These are phyloP conservation scores for Gnathonemus longibarbis DNA, from an alignment of 2,113 vertebrate genomes.

Conservation along the genomic window DNA sequence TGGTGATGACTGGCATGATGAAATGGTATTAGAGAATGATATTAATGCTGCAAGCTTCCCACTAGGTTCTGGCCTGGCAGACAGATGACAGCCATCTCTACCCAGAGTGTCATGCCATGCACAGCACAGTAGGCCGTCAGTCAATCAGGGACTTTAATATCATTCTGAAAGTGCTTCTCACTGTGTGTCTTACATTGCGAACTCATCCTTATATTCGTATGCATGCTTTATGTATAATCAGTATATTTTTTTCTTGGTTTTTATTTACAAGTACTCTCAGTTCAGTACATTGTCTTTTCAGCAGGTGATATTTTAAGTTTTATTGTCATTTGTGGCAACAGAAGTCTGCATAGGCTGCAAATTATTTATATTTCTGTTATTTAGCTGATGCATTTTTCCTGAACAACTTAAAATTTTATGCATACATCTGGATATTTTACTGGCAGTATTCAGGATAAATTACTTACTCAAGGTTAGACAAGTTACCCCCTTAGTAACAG, in stretches of 20 bases:
- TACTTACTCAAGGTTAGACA: not conserved
- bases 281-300: not conserved
- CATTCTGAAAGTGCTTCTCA: not conserved
- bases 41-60: not conserved
- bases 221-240: not conserved
- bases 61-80: not conserved
- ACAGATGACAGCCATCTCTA: not conserved
- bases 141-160: not conserved
- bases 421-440: not conserved
- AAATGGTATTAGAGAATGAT: not conserved
- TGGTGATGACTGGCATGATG: not conserved
- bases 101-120: not conserved
- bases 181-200: not conserved
- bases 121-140: not conserved
- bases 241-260: not conserved
- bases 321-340: not conserved
- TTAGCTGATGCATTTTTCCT: not conserved
- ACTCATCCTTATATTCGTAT: not conserved
- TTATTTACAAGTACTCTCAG: not conserved
- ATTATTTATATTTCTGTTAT: not conserved
- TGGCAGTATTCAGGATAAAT: not conserved
- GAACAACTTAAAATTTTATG: not conserved
- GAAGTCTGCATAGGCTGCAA: not conserved
- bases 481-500: not conserved
- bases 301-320: not conserved